phyloP scores from a whole-genome alignment of 1,140 invertebrate genomes.

The Neodiprion virginianus region DNA sequence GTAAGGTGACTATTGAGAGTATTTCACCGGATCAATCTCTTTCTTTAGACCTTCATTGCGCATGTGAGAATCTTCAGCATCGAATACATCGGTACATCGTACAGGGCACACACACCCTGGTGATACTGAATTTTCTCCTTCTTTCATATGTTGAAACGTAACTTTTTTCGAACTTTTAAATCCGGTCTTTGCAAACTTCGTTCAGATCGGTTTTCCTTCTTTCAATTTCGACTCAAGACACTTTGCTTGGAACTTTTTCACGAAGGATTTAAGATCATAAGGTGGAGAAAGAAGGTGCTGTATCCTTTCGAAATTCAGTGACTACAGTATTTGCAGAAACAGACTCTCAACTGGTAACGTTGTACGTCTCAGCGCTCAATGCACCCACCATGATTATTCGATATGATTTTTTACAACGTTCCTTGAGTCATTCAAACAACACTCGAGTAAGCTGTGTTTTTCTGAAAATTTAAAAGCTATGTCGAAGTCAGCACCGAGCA shows the following conservation, averaged over 20 bases:
- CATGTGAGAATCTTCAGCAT: neutral
- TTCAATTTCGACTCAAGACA: neutral
- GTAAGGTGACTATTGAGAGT: neutral
- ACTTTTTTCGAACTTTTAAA: conserved; percentile 2
- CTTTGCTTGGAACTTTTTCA: neutral
- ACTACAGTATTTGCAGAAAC: neutral
- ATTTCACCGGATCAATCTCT: neutral
- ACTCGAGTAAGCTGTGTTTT: no score
- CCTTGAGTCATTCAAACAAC: no score
- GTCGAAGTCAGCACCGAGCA: neutral
- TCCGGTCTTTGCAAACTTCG: conserved; percentile 1
- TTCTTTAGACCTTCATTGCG: neutral
- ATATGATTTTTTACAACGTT: no score
- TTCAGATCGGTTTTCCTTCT: neutral
- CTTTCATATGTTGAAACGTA: neutral
- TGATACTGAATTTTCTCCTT: neutral
- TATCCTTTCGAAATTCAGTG: neutral
- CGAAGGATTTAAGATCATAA: neutral
- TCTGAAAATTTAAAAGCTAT: no score
- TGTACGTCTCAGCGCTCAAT: no score
- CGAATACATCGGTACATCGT: neutral
- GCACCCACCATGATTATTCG: no score
- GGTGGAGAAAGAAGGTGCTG: neutral
- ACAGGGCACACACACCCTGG: no score
- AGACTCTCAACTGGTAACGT: no score